Percentiles rank a stretch among this genome's conserved stretches.
phyloP scores from a whole-genome alignment of 2,797 vertebrate genomes.

The Tokudaia muenninki region DNA sequence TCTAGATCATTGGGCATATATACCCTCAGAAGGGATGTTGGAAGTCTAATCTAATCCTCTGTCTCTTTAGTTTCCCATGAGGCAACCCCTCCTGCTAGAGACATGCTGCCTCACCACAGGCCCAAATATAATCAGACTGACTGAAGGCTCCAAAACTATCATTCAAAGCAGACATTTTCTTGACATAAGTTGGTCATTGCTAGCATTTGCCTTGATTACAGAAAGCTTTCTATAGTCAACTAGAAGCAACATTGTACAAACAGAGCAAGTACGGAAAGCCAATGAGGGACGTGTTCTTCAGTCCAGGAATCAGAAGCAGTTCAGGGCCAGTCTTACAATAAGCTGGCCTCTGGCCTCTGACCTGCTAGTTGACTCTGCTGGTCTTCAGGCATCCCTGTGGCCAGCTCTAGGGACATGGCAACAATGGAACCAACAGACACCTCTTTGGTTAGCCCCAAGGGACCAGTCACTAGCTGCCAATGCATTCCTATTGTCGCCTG shows the following conservation, averaged over 20 bases:
- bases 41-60: background rate
- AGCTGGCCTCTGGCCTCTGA: background rate
- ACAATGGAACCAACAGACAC: background rate
- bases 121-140: background rate
- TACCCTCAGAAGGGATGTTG: background rate
- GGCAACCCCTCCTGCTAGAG: background rate
- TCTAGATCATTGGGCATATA: background rate
- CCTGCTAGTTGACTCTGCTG: background rate
- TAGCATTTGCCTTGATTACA: background rate
- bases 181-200: background rate
- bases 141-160: background rate
- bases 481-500: background rate
- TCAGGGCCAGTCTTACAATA: background rate
- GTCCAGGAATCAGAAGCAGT: background rate
- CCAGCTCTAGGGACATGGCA: background rate
- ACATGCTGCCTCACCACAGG: background rate
- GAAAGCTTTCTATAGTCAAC: background rate
- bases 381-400: background rate
- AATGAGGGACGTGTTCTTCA: background rate
- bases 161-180: background rate
- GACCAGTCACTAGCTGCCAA: background rate
- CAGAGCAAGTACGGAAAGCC: background rate
- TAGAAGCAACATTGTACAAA: background rate
- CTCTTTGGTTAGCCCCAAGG: background rate
- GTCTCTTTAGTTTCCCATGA: background rate